Percentiles rank a stretch among this genome's conserved stretches.
These are phyloP conservation scores for Apodemus speciosus DNA, from an alignment of 2,113 vertebrate species.

Conservation along the genomic window DNA sequence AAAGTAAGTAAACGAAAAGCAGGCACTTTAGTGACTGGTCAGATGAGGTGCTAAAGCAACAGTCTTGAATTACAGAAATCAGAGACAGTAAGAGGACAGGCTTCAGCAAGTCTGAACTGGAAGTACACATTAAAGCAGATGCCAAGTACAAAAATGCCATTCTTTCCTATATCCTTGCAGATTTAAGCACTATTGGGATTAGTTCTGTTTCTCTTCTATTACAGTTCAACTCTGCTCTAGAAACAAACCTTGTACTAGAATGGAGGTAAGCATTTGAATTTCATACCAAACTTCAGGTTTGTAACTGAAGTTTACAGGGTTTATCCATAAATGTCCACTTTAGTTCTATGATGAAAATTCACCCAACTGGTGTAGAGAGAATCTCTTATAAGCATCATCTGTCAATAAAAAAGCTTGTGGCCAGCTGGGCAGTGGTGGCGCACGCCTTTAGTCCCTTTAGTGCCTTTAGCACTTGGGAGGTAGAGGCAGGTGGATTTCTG, in stretches of 20 bases:
- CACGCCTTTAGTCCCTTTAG: too few species aligned
- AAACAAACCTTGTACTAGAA: conserved; percentile 12
- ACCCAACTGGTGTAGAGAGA: neutral
- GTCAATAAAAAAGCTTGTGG: too few species aligned
- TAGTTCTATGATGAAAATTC: neutral
- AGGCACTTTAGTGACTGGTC: neutral
- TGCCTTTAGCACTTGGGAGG: too few species aligned
- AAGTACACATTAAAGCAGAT: neutral
- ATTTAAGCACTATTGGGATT: neutral
- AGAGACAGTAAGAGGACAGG: conserved; percentile 10
- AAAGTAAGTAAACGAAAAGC: neutral
- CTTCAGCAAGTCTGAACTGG: conserved; percentile 41
- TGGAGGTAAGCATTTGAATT: conserved; percentile 32
- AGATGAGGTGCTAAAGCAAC: neutral
- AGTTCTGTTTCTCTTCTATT: neutral
- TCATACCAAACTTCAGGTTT: conserved; percentile 50
- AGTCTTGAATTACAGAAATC: conserved; percentile 3
- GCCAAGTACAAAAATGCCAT: neutral
- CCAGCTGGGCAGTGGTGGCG: too few species aligned
- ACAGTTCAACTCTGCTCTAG: neutral
- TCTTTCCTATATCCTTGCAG: neutral
- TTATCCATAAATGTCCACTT: conserved; percentile 52
- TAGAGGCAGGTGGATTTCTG: too few species aligned
- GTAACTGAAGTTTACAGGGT: conserved; percentile 59
- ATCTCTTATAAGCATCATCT: too few species aligned